Percentiles rank a stretch among this genome's conserved stretches.
phyloP scores from a whole-genome alignment of 2,888 invertebrate species.

The Schrankia costaestrigalis region DNA sequence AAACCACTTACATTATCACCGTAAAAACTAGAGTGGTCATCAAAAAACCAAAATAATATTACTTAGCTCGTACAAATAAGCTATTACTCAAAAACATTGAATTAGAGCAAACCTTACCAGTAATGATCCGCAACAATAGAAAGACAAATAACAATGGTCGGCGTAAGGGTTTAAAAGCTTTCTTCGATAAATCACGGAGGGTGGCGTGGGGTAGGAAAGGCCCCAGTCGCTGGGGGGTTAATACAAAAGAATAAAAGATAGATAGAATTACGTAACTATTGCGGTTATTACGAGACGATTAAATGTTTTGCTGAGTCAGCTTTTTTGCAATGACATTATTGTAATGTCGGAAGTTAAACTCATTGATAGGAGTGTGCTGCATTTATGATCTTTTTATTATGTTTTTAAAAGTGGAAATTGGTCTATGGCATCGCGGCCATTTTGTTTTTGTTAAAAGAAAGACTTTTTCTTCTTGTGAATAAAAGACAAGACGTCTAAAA shows the following conservation, averaged over 20 bases:
- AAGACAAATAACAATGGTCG: conserved; percentile 49
- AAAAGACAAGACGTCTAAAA: no score
- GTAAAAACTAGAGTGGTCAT: no score
- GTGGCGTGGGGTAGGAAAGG: conserved; percentile 32
- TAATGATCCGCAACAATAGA: conserved; percentile 55
- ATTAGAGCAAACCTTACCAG: conserved; percentile 56
- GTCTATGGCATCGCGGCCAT: no score
- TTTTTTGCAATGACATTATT: conserved; percentile 13
- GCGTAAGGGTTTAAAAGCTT: conserved; percentile 78
- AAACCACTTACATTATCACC: no score
- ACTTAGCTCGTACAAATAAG: conserved; percentile 9
- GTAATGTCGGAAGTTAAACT: conserved; percentile 12
- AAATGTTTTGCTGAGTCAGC: conserved; percentile 47
- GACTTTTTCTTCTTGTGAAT: no score
- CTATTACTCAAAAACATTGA: conserved; percentile 36
- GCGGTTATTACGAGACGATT: conserved; percentile 61
- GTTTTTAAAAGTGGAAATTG: no score
- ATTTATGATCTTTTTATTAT: conserved; percentile 17
- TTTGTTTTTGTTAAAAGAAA: no score
- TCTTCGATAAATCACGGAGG: conserved; percentile 71
- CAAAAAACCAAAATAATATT: not conserved
- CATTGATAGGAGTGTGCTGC: conserved; percentile 7
- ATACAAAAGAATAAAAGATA: conserved; percentile 48
- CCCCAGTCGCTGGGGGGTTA: conserved; percentile 24
- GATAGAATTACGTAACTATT: conserved; percentile 66